Base-by-base conservation (phyloP, 2,888 invertebrate genomes). In the Amiota mariae region DNA sequence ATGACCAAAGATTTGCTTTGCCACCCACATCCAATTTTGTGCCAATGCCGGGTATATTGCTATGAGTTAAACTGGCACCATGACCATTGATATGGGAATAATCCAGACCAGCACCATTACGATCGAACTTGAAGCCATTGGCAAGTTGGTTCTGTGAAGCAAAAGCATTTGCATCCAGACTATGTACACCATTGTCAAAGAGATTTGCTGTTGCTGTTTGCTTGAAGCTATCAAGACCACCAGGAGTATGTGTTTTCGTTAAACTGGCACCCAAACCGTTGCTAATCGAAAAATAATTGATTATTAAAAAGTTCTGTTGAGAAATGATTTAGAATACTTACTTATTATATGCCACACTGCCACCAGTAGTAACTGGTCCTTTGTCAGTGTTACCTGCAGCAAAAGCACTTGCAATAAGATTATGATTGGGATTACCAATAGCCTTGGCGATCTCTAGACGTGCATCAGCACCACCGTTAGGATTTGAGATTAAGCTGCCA, bases 91-190 rank as follows among this genome's bases (percentile, higher is more conserved):
- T 75, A 61, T 88, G 80, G 0, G 85, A 80, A 79, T 87, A 87
- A 0, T 85, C 85, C 73, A 87, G 74, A 8, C 84, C 87, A 51
- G 80, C 86, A 8, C 88, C 87, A 68, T 87, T 87, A 46, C 87
- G 86, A 47, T 87, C 82, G 75, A 87, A 87, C 70, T 87, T 75
- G n/a, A 87, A 84, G 8, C 88, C 88, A 73, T 88, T 88, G 70
- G 88, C 82, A n/a, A 86, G 76, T 15, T 81, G 84, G 63, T 87
- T 87, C 48, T 87, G 84, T 0, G 87, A 87, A 64, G 81, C 81
- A 46, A 87, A 88, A 4, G 75, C 88, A 70, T 86, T 88, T 47
- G 86, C 87, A 72, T 83, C 81, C 54, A 87, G 59, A n/a, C 80
- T 88, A 73, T 87, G 85, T 0, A 71, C 71, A 13, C 82, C 87